Conservation (phyloP, 2,888 invertebrate genomes). For the Cryptosula pallasiana region DNA sequence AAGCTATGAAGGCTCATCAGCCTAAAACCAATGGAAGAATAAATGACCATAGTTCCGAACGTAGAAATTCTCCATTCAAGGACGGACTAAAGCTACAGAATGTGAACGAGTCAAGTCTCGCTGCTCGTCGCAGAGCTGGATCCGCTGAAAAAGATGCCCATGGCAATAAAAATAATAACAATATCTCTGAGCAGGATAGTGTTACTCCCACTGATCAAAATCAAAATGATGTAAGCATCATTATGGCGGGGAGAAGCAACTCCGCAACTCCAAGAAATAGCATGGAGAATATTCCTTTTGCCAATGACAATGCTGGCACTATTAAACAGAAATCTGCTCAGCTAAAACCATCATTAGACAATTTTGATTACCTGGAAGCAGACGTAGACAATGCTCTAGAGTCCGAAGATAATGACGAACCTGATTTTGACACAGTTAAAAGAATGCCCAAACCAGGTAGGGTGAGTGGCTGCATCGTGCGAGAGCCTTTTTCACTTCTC, state of each 20-base stretch:
- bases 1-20: constrained; percentile 24
- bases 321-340: constrained; percentile 70
- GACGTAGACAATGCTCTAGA: neutral
- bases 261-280: constrained; percentile 22
- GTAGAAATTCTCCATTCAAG: constrained; percentile 10
- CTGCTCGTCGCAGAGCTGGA: constrained; percentile 12
- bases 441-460: constrained; percentile 22
- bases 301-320: constrained; percentile 96
- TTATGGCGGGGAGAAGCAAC: neutral
- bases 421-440: constrained; percentile 19
- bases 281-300: constrained; percentile 66
- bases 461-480: no score
- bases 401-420: constrained; percentile 8
- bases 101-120: constrained; percentile 22
- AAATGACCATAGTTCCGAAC: neutral
- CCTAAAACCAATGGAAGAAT: neutral
- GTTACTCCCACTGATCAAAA: constrained; percentile 2
- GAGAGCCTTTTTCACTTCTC: no score
- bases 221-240: neutral
- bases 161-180: constrained; percentile 93
- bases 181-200: constrained; percentile 39
- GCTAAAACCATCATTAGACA: neutral
- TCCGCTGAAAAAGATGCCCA: constrained; percentile 77
- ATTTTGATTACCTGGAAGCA: neutral
- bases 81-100: constrained; percentile 22